Base-by-base conservation (phyloP, 2,888 invertebrate species). In the Ephialtes manifestator region DNA sequence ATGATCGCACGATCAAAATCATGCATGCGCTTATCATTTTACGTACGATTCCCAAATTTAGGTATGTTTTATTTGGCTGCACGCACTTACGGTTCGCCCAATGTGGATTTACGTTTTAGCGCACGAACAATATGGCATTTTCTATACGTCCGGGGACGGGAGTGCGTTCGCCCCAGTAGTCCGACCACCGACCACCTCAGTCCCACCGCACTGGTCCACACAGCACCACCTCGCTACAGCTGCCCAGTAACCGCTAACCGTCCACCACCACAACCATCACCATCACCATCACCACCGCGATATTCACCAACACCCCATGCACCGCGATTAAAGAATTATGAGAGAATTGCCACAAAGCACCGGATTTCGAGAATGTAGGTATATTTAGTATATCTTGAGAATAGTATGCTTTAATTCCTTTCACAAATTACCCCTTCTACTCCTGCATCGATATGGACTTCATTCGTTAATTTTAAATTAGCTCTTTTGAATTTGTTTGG, bases 101-200 rank as follows among this genome's bases (percentile, higher is more conserved):
- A 88, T 91, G 87, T 92, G 90, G 89, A 85, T 88, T 93, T 91
- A 92, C 91, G 90, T 94, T 94, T 93, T 94, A 94, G 94, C 94
- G 92, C 93, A 94, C 93, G 94, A 94, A 93, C 94, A 94, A 90
- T 94, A 94, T 91, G 93, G 93, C 91, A 93, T 94, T 92, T 94
- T 94, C 93, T 94, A 94, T 94, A 90, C 94, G 90, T 93, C 94
- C 92, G 93, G 94, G 89, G 93, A 93, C 91, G 93, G 94, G 90
- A 95, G 95, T 94, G 95, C 95, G 91, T 95, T 95, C 93, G 95
- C 95, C 91, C 95, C 95, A 89, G 95, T 95, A 94, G 94, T 95
- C 93, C 94, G 95, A 92, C 93, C 94, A 92, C 93, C 94, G 93
- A 94, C 94, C 90, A 94, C 94, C 93, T 93, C 94, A 91, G 93